These are phyloP conservation scores for Pipistrellus kuhlii DNA, from an alignment of 2,797 vertebrate species.

Conservation along the genomic window DNA sequence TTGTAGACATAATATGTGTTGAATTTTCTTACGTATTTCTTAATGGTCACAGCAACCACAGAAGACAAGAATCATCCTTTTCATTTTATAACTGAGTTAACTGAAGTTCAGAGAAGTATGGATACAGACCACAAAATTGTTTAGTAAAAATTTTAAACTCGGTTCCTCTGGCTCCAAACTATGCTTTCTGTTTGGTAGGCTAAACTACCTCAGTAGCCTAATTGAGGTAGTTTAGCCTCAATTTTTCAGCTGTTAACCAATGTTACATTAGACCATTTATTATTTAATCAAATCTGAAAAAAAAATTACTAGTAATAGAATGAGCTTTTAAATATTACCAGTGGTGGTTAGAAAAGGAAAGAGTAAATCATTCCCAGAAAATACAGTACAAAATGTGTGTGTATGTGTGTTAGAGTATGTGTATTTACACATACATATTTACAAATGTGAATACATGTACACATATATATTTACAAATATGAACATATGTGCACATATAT, in stretches of 20 bases:
- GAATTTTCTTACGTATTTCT: neutral
- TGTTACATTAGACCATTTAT: constrained; percentile 13
- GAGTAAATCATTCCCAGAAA: neutral
- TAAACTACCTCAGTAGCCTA: neutral
- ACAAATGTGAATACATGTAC: neutral
- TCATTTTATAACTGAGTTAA: constrained; percentile 31
- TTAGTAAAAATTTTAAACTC: constrained; percentile 48
- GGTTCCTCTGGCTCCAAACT: constrained; percentile 36
- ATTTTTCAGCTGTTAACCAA: constrained; percentile 42
- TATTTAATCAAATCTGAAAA: constrained; percentile 36
- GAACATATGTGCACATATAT: neutral
- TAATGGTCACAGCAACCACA: neutral
- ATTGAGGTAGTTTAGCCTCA: neutral
- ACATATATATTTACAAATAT: neutral
- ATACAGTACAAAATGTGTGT: neutral
- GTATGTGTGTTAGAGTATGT: neutral
- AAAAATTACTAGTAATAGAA: constrained; percentile 40
- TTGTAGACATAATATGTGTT: neutral
- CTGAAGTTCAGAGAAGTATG: neutral
- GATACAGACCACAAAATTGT: neutral
- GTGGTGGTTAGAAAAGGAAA: constrained; percentile 40
- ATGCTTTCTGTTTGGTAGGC: neutral
- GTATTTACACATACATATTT: neutral
- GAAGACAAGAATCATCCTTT: neutral
- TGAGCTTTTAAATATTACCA: constrained; percentile 18